These are phyloP conservation scores for Ifrita kowaldi DNA, from an alignment of 2,113 vertebrate genomes.

Conservation along the genomic window DNA sequence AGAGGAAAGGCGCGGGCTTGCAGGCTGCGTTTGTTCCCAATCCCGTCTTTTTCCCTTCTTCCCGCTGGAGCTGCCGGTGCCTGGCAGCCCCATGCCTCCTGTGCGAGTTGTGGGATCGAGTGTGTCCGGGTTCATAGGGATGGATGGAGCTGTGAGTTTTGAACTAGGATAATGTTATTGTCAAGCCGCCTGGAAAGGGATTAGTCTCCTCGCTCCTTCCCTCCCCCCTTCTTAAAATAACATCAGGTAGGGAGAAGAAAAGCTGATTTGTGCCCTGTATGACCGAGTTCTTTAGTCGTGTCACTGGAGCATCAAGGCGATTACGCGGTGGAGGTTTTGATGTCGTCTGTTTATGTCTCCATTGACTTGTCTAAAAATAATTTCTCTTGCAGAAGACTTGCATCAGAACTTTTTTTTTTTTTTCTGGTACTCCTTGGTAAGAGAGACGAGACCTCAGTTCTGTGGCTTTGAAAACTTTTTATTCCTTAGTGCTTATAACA, in stretches of 20 bases:
- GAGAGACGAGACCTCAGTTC: not conserved
- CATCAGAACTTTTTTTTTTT: not conserved
- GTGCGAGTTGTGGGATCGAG: not conserved
- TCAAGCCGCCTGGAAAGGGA: not conserved
- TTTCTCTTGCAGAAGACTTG: not conserved
- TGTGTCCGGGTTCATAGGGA: accelerated
- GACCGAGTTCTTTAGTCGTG: not conserved
- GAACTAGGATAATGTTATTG: not conserved
- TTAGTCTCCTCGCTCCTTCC: not conserved
- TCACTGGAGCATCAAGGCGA: conserved; percentile 28
- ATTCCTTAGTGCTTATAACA: not conserved
- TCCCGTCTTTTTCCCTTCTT: not conserved
- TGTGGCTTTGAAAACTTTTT: not conserved
- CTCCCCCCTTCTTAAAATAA: not conserved
- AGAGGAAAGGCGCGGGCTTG: not conserved
- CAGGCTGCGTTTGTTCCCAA: not conserved
- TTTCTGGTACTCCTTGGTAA: not conserved
- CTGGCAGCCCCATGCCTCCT: too few relatives aligned
- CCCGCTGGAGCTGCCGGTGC: not conserved
- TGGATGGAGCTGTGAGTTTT: not conserved
- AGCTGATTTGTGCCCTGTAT: conserved; percentile 38
- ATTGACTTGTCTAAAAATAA: not conserved
- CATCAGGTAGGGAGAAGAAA: conserved; percentile 11
- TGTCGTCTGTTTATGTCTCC: not conserved
- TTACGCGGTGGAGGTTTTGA: not conserved